phyloP scores from a whole-genome alignment of 2,888 invertebrate species.

The Pachydiplax longipennis region DNA sequence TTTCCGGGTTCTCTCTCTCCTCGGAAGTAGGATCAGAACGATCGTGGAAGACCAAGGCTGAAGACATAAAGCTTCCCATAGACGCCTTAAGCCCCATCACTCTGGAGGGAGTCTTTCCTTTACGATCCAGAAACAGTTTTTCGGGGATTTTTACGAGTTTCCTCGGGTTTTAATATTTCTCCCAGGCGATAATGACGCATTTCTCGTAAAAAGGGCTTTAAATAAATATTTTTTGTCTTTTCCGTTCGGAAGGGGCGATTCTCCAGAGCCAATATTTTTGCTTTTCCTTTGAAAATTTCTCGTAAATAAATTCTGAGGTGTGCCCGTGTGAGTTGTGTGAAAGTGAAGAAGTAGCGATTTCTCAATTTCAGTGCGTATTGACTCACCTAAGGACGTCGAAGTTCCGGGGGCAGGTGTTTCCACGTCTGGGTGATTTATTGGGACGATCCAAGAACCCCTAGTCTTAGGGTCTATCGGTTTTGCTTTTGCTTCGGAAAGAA shows the following conservation, averaged over 20 bases:
- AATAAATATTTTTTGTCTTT: not conserved
- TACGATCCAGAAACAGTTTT: constrained; percentile 17
- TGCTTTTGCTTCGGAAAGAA: too few relatives aligned
- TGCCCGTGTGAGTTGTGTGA: too few relatives aligned
- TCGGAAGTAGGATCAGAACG: not conserved
- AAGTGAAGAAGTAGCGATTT: too few relatives aligned
- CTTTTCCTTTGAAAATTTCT: not conserved
- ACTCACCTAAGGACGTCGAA: too few relatives aligned
- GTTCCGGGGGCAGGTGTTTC: too few relatives aligned
- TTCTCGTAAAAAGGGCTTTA: not conserved
- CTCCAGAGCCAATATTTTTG: not conserved
- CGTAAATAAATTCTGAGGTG: not conserved
- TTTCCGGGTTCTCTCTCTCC: not conserved
- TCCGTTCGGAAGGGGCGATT: not conserved
- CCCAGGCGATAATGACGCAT: not conserved
- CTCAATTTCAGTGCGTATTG: too few relatives aligned
- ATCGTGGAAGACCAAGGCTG: not conserved
- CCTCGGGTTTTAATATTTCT: not conserved
- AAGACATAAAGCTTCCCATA: not conserved
- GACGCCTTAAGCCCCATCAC: not conserved
- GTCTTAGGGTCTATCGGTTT: too few relatives aligned
- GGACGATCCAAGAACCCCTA: too few relatives aligned
- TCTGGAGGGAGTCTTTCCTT: not conserved
- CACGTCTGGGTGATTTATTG: too few relatives aligned
- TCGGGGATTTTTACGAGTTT: constrained; percentile 9